These are phyloP conservation scores for Merluccius polli DNA, from an alignment of 2,797 vertebrate genomes.

Conservation along the genomic window DNA sequence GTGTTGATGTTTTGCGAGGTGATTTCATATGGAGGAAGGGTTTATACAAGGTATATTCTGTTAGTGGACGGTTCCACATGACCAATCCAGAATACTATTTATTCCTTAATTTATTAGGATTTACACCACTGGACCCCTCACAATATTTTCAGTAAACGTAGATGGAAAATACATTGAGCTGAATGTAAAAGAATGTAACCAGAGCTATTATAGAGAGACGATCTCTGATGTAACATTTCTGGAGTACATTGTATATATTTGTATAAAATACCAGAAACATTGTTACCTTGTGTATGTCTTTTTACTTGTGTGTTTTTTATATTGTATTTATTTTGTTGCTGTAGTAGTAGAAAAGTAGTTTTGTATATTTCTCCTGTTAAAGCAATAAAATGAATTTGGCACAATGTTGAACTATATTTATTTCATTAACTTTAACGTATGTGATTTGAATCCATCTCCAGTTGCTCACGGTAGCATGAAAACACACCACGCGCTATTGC, in stretches of 20 bases:
- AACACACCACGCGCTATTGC: background rate
- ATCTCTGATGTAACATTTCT: background rate
- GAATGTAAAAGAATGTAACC: slow-evolving; percentile 36
- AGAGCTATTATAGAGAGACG: slow-evolving; percentile 20
- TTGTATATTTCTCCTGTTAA: slow-evolving; percentile 46
- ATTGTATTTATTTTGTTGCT: slow-evolving; percentile 45
- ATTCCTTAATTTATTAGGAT: slow-evolving; percentile 63
- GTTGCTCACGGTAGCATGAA: background rate
- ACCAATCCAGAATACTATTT: slow-evolving; percentile 50
- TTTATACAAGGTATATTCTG: background rate
- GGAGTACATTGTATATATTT: slow-evolving; percentile 13
- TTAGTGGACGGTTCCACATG: slow-evolving; percentile 7
- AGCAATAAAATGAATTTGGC: slow-evolving; percentile 54
- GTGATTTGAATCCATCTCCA: background rate
- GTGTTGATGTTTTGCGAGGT: background rate
- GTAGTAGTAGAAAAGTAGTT: slow-evolving; percentile 36
- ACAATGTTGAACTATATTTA: slow-evolving; percentile 26
- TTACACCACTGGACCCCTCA: slow-evolving; percentile 39
- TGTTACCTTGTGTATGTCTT: slow-evolving; percentile 51
- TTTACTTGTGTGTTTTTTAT: slow-evolving; percentile 46
- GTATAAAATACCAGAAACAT: slow-evolving; percentile 32
- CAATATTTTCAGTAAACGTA: slow-evolving; percentile 18
- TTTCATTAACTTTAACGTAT: background rate
- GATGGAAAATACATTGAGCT: slow-evolving; percentile 43
- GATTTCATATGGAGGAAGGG: background rate